Evolutionary conservation across 2,797 vertebrate species (phyloP), one percentile per base, ranked within the genome.

Genomic region (Echiichthys vipera): DNA sequence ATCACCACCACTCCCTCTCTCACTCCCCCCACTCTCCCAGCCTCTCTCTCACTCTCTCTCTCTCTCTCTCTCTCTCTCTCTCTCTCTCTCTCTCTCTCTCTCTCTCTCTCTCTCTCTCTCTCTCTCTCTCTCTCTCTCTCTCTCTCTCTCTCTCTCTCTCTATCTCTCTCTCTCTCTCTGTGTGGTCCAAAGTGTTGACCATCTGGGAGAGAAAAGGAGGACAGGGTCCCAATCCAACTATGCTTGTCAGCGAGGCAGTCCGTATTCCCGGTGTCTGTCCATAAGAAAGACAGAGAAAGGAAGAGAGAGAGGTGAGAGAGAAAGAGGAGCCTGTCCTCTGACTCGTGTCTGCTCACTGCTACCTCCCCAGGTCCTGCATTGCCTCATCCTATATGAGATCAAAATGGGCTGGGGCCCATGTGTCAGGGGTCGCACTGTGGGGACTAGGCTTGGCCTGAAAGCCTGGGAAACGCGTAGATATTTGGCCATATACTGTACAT

Each of bases 351-450:
- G 86, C 88, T 85, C 77, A 79, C 87, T 90, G 82, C 87, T 87
- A 78, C 84, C 90, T 93, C 89, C 84, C 77, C 73, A 63, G 83
- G 88, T 91, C 79, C 84, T 88, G 84, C 84, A 90, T 91, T 93
- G 90, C 88, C 89, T 94, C 92, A 93, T 92, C 88, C 86, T 83
- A 90, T 88, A 92, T 90, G 90, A 92, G 91, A 89, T 93, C 90
- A 92, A 94, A 94, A 85, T 88, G 85, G 89, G 89, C 91, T 88
- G 91, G 91, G 90, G 90, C 90, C 88, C 88, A 89, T 92, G 90
- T 92, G 92, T 94, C 92, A 92, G 66, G 85, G 93, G 92, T 93
- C 88, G 77, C 85, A 91, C 92, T 92, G 85, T 90, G 68, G 92
- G 91, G 91, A 92, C 91, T 92, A 89, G 91, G 91, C 83, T 92